Evolutionary conservation across 2,113 vertebrate species (phyloP), one percentile per base, ranked within the genome.

Genomic region (Bos indicus): DNA sequence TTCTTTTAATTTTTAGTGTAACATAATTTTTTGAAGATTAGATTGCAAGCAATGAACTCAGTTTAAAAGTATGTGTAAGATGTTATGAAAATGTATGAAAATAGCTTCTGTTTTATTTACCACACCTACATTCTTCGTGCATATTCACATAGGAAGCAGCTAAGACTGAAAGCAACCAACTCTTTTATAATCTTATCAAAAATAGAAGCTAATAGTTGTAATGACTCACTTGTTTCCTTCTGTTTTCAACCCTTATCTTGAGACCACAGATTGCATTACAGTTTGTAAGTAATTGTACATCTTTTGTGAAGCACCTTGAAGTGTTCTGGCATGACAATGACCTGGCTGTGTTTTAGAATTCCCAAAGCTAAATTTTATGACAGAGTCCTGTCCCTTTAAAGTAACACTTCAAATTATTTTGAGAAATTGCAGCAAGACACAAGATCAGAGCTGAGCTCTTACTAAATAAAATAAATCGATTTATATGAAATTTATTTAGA

Each of bases 61-160:
- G 77, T 87, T 97, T 48, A 19, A 94, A 94, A 97, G 81, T 96
- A 15, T 95, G 71, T 85, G 4, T 87, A 95, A 97, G 51, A 88
- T 82, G 43, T 96, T 95, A 77, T 54, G 16, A 95, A 93, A 93
- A 83, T 33, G 56, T 94, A n/a, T 94, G 86, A 94, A 96, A 98
- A 98, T 97, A 97, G 56, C 43, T 59, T 97, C 71, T 95, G 94
- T 98, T 97, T 98, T 97, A 88, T 96, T 97, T 97, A 88, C 97
- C 98, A 98, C 97, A 97, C 96, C 98, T 98, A 97, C 98, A 96
- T 98, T 98, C 98, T 96, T 97, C 78, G 87, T 92, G 97, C 92
- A 90, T 93, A 91, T 94, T 97, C 94, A 85, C 91, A 97, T 91
- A 95, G 97, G 97, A 98, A 98, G 95, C 94, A 81, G 88, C 90